Evolutionary conservation across 2,888 invertebrate species (phyloP).

Genomic region (Sinhomidia bicolor): DNA sequence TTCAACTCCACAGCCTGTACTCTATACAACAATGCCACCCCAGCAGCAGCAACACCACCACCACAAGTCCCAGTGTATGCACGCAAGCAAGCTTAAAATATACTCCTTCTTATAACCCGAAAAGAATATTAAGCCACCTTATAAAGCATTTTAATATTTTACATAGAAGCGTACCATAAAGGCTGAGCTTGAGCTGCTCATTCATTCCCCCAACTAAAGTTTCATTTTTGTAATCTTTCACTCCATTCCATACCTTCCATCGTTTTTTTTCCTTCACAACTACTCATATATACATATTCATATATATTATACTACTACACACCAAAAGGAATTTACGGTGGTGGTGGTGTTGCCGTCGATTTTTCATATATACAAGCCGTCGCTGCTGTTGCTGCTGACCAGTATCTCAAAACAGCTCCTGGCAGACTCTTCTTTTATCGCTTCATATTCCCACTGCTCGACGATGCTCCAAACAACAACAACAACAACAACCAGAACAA

Average conservation of each 20-base stretch:
- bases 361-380: neutral
- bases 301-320: neutral
- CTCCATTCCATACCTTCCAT: constrained; percentile 18
- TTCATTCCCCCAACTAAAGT: neutral
- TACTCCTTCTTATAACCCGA: too few species aligned
- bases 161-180: too few species aligned
- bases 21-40: too few species aligned
- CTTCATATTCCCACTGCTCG: neutral
- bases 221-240: neutral
- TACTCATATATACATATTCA: neutral
- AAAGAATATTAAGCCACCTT: neutral
- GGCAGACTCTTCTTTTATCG: neutral
- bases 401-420: too few species aligned
- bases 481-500: constrained; percentile 15
- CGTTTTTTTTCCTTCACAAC: neutral
- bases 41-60: too few species aligned
- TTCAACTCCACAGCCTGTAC: too few species aligned
- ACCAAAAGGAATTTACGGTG: too few species aligned
- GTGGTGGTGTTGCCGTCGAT: neutral
- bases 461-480: neutral
- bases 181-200: too few species aligned
- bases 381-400: neutral
- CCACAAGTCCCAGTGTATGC: too few species aligned
- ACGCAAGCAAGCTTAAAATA: too few species aligned
- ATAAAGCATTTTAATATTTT: neutral